Evolutionary conservation across 2,113 vertebrate genomes (phyloP), one percentile per base, ranked within the genome.

Genomic region (Daboia siamensis): DNA sequence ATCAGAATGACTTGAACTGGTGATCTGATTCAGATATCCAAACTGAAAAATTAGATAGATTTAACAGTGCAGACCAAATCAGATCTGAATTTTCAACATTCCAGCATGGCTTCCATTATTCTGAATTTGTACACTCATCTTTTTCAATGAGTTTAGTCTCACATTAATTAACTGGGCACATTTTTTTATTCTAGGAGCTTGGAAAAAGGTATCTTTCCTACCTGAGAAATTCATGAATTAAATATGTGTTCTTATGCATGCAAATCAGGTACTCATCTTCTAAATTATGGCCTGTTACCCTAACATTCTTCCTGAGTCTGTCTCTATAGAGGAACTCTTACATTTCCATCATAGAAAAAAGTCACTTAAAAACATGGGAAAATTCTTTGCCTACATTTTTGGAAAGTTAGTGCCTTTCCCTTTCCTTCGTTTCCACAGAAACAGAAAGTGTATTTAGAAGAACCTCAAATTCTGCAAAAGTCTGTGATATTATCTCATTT

Each of bases 401-500:
- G 86, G 86, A 29, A 29, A 48, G 26, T 24, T 24, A 5, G 12
- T 52, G 44, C 13, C 26, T 20, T 55, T 33, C 52, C 15, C 52
- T 88, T 55, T 21, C n/a, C 17, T 56, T 33, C 1, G 3, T 55
- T 39, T 57, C 33, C n/a, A 56, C 20, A 57, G 33, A 57, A n/a
- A 26, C 15, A 84, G 15, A 8, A 51, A 54, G 10, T 24, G 74
- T 39, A 21, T 87, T 56, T 86, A 0, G 11, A 89, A 48, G 55
- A 87, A 94, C 91, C 92, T 48, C 6, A 0, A 3, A 92, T 92
- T 89, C 90, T 88, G 12, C 56, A 90, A 55, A 80, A 88, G 55
- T 0, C 55, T 23, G 21, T 84, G 85, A 13, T 74, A 51, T 87
- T 88, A 3, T 85, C 26, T 12, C 8, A 59, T 87, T 80, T 48